These are phyloP conservation scores for Dusona sp. DNA, from an alignment of 2,888 invertebrate species.

Conservation along the genomic window DNA sequence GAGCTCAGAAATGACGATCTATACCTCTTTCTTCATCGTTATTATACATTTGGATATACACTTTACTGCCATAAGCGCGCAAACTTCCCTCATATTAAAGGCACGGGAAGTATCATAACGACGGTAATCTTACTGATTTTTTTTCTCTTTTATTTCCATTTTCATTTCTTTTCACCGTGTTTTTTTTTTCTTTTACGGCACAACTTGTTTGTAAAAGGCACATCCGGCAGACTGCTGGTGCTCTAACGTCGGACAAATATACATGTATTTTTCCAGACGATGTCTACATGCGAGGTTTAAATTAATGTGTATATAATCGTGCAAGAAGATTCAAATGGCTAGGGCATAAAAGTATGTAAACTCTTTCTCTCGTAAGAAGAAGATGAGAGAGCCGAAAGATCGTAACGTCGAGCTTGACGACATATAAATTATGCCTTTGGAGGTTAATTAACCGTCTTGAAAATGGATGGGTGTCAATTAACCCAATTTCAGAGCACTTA, in stretches of 20 bases:
- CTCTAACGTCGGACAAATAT: conserved; percentile 15
- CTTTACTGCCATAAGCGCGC: conserved; percentile 61
- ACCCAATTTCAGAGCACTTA: conserved; percentile 13
- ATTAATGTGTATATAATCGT: conserved; percentile 35
- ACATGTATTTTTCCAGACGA: conserved; percentile 10
- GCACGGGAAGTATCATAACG: conserved; percentile 61
- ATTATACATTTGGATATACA: conserved; percentile 63
- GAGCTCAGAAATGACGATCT: conserved; percentile 33
- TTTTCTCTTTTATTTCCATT: conserved; percentile 20
- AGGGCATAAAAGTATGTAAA: conserved; percentile 34
- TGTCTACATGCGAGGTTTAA: conserved; percentile 48
- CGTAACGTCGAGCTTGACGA: conserved; percentile 53
- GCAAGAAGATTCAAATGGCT: conserved; percentile 36
- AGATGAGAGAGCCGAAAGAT: conserved; percentile 17
- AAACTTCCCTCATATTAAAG: conserved; percentile 58
- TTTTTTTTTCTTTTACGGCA: conserved; percentile 10
- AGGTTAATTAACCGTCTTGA: conserved; percentile 27
- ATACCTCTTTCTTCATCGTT: conserved; percentile 47
- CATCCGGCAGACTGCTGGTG: conserved; percentile 54
- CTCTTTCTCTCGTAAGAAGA: conserved; percentile 1
- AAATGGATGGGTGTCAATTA: conserved; percentile 49
- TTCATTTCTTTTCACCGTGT: conserved; percentile 26
- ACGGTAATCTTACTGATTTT: conserved; percentile 54
- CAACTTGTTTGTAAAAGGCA: conserved; percentile 65
- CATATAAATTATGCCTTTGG: conserved; percentile 45